These are phyloP conservation scores for Cephus pygmeus DNA, from an alignment of 2,888 invertebrate species.

Conservation along the genomic window DNA sequence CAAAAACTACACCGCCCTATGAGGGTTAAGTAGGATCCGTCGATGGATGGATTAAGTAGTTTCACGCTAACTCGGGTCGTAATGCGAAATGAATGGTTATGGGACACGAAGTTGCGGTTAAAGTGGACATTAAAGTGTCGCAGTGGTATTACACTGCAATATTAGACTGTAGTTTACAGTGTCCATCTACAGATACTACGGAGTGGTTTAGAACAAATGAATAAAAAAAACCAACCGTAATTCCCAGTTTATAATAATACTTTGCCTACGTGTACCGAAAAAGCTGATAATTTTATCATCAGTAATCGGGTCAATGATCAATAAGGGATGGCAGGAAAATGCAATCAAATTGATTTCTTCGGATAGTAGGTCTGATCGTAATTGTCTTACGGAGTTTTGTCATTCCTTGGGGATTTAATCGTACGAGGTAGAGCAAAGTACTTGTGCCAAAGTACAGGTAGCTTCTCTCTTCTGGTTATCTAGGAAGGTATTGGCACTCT, in stretches of 20 bases:
- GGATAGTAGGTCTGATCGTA: neutral
- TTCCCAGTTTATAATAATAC: too few relatives aligned
- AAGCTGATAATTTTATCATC: too few relatives aligned
- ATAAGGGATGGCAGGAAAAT: too few relatives aligned
- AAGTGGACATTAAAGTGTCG: neutral
- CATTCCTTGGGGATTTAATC: conserved; percentile 13
- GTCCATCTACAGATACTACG: neutral
- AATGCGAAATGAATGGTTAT: neutral
- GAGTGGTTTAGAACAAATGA: too few relatives aligned
- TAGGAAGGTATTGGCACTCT: conserved; percentile 14
- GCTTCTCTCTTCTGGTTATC: neutral
- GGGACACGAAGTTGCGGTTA: neutral
- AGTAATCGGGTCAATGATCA: too few relatives aligned
- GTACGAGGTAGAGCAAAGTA: conserved; percentile 15
- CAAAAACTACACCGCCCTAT: too few relatives aligned
- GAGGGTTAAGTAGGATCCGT: too few relatives aligned
- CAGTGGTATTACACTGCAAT: neutral
- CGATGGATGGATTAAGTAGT: too few relatives aligned
- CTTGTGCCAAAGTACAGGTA: neutral
- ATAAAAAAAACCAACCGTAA: too few relatives aligned
- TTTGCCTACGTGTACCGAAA: too few relatives aligned
- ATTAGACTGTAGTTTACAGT: neutral
- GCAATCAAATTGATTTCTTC: neutral
- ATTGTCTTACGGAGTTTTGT: neutral
- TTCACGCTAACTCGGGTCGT: neutral